A percentile compares a stretch with the other conserved stretches of the same genome.
Evolutionary conservation across 2,797 vertebrate genomes (phyloP).

Genomic region (Spinus pinus): DNA sequence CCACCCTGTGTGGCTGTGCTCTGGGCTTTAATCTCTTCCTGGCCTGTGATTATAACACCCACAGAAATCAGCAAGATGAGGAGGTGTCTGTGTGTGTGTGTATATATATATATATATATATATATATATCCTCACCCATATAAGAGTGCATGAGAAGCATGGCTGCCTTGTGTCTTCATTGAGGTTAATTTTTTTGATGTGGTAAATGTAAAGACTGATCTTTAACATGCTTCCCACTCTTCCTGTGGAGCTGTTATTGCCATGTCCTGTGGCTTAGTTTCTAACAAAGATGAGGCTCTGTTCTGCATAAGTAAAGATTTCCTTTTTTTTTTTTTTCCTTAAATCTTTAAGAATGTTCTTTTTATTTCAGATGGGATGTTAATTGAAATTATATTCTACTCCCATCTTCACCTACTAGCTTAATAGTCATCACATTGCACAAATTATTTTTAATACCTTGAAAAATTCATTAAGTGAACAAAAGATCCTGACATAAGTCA

Average conservation of each 20-base stretch:
- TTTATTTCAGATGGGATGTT: constrained; percentile 51
- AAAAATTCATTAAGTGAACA: constrained; percentile 68
- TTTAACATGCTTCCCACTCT: neutral
- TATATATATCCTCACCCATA: neutral
- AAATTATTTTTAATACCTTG: constrained; percentile 67
- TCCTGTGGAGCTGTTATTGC: neutral
- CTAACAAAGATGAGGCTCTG: neutral
- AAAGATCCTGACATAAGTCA: constrained; percentile 62
- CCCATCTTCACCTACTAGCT: constrained; percentile 43
- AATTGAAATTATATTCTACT: constrained; percentile 46
- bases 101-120: neutral
- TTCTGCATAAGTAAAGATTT: neutral
- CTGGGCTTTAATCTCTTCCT: neutral
- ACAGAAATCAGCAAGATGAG: neutral
- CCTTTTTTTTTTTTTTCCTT: neutral
- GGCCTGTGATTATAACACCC: neutral
- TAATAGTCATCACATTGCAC: constrained; percentile 49
- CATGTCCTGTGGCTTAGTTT: neutral
- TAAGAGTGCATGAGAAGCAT: neutral
- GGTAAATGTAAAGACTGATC: neutral
- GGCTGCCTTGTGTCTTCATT: neutral
- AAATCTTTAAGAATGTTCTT: constrained; percentile 13
- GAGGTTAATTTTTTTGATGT: neutral
- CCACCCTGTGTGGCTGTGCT: neutral
- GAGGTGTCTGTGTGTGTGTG: neutral